Conservation (phyloP, 2,888 invertebrate genomes). For the Hartigia nigra region DNA sequence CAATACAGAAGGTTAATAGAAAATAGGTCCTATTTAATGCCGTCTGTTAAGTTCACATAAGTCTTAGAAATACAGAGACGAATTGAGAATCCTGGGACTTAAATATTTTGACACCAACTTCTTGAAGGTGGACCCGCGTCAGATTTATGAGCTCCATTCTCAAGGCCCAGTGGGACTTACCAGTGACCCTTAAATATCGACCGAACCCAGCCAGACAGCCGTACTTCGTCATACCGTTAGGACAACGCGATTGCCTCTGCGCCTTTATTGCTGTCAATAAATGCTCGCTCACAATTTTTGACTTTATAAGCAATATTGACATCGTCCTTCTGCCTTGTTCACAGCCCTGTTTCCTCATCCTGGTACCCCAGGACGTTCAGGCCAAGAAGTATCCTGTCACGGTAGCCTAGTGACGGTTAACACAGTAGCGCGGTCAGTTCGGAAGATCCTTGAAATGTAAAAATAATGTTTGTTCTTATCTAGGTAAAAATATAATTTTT, state of each 20-base stretch:
- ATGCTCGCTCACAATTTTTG: not conserved
- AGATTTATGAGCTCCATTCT: constrained; percentile 5
- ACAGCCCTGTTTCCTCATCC: not conserved
- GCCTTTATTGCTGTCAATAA: constrained; percentile 11
- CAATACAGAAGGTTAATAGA: not conserved
- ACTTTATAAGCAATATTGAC: constrained; percentile 3
- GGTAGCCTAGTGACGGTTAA: not conserved
- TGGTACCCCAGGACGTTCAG: not conserved
- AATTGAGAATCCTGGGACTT: constrained; percentile 18
- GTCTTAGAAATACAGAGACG: constrained; percentile 16
- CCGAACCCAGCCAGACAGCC: not conserved
- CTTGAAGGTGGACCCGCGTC: not conserved
- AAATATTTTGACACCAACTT: constrained; percentile 37
- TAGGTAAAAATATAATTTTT: not conserved
- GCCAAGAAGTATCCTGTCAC: not conserved
- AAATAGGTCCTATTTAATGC: not conserved
- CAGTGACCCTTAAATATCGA: not conserved
- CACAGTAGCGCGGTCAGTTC: not conserved
- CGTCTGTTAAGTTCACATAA: not conserved
- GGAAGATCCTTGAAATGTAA: not conserved
- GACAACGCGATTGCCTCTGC: constrained; percentile 8
- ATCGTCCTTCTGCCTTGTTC: not conserved
- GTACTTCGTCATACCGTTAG: constrained; percentile 11
- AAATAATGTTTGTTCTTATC: not conserved
- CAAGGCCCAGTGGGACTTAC: not conserved